Evolutionary conservation across 2,888 invertebrate species (phyloP).

Genomic region (Drosophila fulvimacula): DNA sequence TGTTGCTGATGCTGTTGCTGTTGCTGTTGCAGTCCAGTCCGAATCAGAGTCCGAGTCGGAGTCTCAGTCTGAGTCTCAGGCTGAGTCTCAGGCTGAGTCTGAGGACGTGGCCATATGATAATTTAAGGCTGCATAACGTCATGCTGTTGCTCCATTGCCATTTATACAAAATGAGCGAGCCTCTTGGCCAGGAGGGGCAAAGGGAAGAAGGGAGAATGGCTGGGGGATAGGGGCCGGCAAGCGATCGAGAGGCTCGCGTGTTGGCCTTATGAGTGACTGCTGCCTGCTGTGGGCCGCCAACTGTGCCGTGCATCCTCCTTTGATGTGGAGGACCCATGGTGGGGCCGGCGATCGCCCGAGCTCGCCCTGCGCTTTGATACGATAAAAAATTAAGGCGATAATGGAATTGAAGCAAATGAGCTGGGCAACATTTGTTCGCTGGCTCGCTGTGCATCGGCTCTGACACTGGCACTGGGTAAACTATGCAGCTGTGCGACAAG

Average conservation of each 20-base stretch:
- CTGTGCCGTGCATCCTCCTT: conserved; percentile 83
- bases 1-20: conserved; percentile 37
- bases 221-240: conserved; percentile 5
- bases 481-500: conserved; percentile 81
- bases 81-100: not conserved
- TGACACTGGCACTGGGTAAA: conserved; percentile 17
- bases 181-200: conserved; percentile 19
- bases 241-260: conserved; percentile 70
- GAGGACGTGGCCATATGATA: conserved; percentile 71
- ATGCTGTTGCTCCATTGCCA: conserved; percentile 81
- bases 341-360: conserved; percentile 38
- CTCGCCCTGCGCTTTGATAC: conserved; percentile 78
- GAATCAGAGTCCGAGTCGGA: conserved; percentile 10
- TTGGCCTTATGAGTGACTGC: conserved; percentile 76
- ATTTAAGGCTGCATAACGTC: conserved; percentile 81
- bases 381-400: conserved; percentile 84
- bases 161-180: conserved; percentile 64
- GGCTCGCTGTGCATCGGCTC: conserved; percentile 20
- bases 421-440: conserved; percentile 78
- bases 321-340: conserved; percentile 80
- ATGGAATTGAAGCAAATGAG: conserved; percentile 84
- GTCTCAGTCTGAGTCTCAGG: conserved; percentile 1
- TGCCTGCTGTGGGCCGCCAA: conserved; percentile 77
- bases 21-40: conserved; percentile 7
- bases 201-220: not conserved